phyloP scores from a whole-genome alignment of 2,113 vertebrate genomes.

The Spermophilus dauricus region DNA sequence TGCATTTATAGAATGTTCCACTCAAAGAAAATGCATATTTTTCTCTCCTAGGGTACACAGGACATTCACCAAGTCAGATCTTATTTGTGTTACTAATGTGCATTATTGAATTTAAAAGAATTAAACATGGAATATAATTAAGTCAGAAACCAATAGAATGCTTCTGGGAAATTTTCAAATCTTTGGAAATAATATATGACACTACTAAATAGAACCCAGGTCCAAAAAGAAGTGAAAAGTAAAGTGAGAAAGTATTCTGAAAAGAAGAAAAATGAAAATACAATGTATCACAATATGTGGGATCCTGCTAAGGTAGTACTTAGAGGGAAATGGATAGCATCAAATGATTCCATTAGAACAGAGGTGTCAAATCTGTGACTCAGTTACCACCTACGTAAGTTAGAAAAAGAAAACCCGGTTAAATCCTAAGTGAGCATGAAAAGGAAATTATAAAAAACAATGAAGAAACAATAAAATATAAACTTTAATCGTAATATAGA shows the following conservation, averaged over 20 bases:
- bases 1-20: neutral
- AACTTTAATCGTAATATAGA: neutral
- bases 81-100: slow-evolving; percentile 17
- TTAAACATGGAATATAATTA: neutral
- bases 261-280: neutral
- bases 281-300: neutral
- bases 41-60: neutral
- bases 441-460: neutral
- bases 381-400: neutral
- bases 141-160: neutral
- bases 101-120: neutral
- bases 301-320: neutral
- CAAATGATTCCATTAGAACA: neutral
- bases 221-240: neutral
- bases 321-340: neutral
- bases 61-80: neutral
- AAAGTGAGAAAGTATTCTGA: neutral
- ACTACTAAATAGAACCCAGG: neutral
- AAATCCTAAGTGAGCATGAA: neutral
- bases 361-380: neutral
- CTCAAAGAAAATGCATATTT: neutral
- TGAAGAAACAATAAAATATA: neutral
- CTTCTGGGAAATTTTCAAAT: neutral
- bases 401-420: neutral
- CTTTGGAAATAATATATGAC: neutral